Evolutionary conservation across 1,140 invertebrate species (phyloP), one percentile per base, ranked within the genome.

Genomic region (Probaryconus sp.): DNA sequence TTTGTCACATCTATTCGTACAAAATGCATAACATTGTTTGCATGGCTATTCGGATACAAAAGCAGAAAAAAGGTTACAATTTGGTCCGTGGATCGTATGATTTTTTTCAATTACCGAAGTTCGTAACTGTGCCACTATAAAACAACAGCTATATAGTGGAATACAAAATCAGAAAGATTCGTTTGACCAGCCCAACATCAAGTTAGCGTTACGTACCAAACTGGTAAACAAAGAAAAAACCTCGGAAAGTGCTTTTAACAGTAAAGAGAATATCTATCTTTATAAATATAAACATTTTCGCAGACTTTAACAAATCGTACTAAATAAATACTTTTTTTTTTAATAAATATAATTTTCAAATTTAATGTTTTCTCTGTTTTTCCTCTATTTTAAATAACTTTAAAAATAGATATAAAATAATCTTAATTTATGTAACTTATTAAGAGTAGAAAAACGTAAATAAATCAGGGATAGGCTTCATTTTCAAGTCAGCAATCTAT

Each of bases 181-280:
- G 56, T 68, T 74, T 74, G 50, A 42, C 43, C 43, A 45, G 26
- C 28, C 47, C 43, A 33, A 42, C 35, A 47, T 61, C 35, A 56
- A 65, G 53, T 72, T 72, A 60, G 24, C 45, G 48, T 42, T 40
- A 30, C 51, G 51, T 28, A 30, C 45, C 31, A 13, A 28, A 26
- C 26, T 26, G 35, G 60, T 64, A 72, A 63, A 74, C 50, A 63
- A 65, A 55, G 48, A 17, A 30, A 60, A 56, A 65, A 58, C 42
- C 51, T 38, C 50, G 51, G 63, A 73, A 73, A 67, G 58, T 68
- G 53, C 51, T 68, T 68, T 68, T 51, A 50, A 45, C 48, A 33
- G 40, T 4, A 50, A 56, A 35, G 31, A 45, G 51, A 47, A 51
- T 42, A 26, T 47, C 50, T 56, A 56, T 48, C 50, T 6, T 30